phyloP scores from a whole-genome alignment of 2,113 vertebrate genomes.

The Plecotus auritus region DNA sequence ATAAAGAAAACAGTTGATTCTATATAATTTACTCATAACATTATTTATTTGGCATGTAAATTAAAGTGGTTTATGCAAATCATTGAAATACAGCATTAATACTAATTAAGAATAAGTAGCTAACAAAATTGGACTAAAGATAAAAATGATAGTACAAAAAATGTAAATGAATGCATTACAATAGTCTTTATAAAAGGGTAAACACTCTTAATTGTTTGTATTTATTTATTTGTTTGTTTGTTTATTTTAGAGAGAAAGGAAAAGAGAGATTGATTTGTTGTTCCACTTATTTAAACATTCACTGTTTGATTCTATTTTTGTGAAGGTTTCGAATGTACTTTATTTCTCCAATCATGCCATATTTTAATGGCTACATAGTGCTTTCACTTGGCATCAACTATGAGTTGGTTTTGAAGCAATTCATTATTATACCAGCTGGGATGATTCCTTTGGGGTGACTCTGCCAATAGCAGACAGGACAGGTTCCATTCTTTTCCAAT shows the following conservation, averaged over 20 bases:
- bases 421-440: neutral
- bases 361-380: neutral
- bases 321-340: neutral
- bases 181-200: neutral
- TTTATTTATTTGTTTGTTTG: too few relatives aligned
- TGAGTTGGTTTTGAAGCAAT: neutral
- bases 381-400: neutral
- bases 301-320: neutral
- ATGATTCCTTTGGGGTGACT: neutral
- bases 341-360: neutral
- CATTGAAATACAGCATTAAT: neutral
- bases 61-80: neutral
- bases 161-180: neutral
- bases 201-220: neutral
- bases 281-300: too few relatives aligned
- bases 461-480: neutral
- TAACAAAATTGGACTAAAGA: neutral
- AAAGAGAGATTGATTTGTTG: too few relatives aligned
- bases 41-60: neutral
- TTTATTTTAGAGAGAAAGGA: too few relatives aligned
- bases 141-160: neutral
- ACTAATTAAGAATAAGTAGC: neutral
- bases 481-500: neutral
- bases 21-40: neutral
- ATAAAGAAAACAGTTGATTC: neutral